Evolutionary conservation across 2,888 invertebrate genomes (phyloP).

Genomic region (Sisyra terminalis): DNA sequence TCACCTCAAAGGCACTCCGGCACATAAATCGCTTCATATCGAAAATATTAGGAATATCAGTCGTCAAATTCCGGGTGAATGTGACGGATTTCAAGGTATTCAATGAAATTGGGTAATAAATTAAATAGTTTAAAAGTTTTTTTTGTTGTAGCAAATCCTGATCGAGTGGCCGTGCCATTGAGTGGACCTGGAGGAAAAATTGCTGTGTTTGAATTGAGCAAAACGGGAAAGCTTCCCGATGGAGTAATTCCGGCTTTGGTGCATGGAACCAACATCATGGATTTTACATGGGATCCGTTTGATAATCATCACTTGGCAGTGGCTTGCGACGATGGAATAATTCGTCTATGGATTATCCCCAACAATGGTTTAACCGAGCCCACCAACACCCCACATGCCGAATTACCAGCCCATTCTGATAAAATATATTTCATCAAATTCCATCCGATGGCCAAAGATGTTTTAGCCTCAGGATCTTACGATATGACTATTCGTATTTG

Average conservation of each 20-base stretch:
- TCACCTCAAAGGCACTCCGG: constrained; percentile 78
- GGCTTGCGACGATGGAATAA: constrained; percentile 77
- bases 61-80: constrained; percentile 83
- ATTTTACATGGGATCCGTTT: constrained; percentile 93
- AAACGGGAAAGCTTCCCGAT: constrained; percentile 60
- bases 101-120: too few relatives aligned
- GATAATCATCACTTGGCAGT: constrained; percentile 62
- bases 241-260: constrained; percentile 76
- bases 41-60: constrained; percentile 85
- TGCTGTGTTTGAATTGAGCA: constrained; percentile 66
- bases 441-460: constrained; percentile 76
- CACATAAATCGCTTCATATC: constrained; percentile 80
- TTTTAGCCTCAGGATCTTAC: constrained; percentile 77
- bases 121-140: neutral
- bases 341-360: constrained; percentile 67
- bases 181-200: constrained; percentile 84
- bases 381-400: constrained; percentile 54
- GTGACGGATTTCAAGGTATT: constrained; percentile 79
- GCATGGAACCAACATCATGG: constrained; percentile 77
- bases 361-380: constrained; percentile 51
- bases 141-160: constrained; percentile 49
- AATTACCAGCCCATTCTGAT: constrained; percentile 66
- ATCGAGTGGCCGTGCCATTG: constrained; percentile 78
- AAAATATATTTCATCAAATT: constrained; percentile 84
- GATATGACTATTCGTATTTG: constrained; percentile 82